Evolutionary conservation across 2,888 invertebrate genomes (phyloP).

Genomic region (Cataglyphis rosenhaueri): DNA sequence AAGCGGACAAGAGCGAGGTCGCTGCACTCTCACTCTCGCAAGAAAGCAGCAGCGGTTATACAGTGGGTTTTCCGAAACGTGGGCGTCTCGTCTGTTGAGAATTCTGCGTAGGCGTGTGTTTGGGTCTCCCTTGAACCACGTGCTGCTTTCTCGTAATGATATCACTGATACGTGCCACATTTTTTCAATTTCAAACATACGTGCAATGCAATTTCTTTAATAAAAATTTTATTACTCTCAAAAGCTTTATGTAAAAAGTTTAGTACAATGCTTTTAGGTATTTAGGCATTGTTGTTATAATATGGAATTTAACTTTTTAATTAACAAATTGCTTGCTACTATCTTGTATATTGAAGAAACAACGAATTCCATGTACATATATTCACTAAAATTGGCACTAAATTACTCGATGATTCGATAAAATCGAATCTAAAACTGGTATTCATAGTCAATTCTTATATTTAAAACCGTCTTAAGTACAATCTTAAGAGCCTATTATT

Average conservation of each 20-base stretch:
- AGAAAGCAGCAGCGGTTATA: constrained; percentile 62
- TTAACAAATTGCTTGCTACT: not conserved
- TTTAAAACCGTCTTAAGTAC: too few species aligned
- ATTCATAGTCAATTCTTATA: too few species aligned
- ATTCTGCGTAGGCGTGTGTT: constrained; percentile 80
- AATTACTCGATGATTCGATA: not conserved
- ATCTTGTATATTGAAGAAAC: not conserved
- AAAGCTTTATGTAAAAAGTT: not conserved
- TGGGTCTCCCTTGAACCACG: constrained; percentile 76
- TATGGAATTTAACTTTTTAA: not conserved
- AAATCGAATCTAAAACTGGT: not conserved
- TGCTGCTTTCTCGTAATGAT: constrained; percentile 63
- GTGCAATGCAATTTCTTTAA: not conserved
- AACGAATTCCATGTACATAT: not conserved
- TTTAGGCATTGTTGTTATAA: not conserved
- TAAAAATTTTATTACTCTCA: not conserved
- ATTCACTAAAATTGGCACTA: not conserved
- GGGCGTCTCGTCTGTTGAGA: constrained; percentile 74
- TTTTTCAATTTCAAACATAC: not conserved
- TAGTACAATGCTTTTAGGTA: not conserved
- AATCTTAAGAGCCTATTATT: too few species aligned
- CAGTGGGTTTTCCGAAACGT: constrained; percentile 74
- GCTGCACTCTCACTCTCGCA: constrained; percentile 38
- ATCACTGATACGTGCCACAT: not conserved
- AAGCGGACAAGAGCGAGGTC: constrained; percentile 2